Percentiles rank a stretch among this genome's conserved stretches.
These are phyloP conservation scores for Sarcophaga subvicina DNA, from an alignment of 2,888 invertebrate species.

Conservation along the genomic window DNA sequence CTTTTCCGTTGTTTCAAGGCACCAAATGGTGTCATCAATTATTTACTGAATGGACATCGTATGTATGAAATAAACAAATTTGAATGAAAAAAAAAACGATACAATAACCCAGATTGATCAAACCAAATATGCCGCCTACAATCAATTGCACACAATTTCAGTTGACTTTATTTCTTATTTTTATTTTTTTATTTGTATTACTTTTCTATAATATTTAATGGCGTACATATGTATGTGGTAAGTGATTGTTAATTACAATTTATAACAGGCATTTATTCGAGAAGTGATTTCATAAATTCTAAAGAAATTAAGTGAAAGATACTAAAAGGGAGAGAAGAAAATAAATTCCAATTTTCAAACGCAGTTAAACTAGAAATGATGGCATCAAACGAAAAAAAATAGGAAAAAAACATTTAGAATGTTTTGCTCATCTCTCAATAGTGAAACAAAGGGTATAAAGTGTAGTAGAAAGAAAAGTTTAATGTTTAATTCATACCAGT, in stretches of 20 bases:
- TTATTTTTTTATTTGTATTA: not conserved
- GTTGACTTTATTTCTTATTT: not conserved
- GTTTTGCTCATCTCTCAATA: too few relatives aligned
- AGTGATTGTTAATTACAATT: slow-evolving; percentile 62
- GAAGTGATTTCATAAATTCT: slow-evolving; percentile 60
- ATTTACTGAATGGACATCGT: slow-evolving; percentile 39
- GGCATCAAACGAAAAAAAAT: not conserved
- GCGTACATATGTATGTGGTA: not conserved
- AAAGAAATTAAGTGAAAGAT: slow-evolving; percentile 23
- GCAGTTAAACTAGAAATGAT: slow-evolving; percentile 5
- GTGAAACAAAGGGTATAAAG: too few relatives aligned
- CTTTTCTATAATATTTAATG: slow-evolving; percentile 17
- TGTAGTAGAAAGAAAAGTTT: too few relatives aligned
- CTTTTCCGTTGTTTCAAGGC: slow-evolving; percentile 28
- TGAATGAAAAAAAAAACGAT: not conserved
- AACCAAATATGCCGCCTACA: slow-evolving; percentile 48
- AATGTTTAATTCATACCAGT: too few relatives aligned
- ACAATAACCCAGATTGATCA: slow-evolving; percentile 33
- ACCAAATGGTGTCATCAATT: slow-evolving; percentile 61
- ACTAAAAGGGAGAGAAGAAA: not conserved
- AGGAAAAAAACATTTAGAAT: not conserved
- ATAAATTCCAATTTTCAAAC: slow-evolving; percentile 38
- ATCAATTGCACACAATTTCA: slow-evolving; percentile 19
- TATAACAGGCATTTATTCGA: slow-evolving; percentile 35
- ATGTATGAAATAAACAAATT: not conserved